phyloP scores from a whole-genome alignment of 2,888 invertebrate genomes.

The Nephrotoma flavescens region DNA sequence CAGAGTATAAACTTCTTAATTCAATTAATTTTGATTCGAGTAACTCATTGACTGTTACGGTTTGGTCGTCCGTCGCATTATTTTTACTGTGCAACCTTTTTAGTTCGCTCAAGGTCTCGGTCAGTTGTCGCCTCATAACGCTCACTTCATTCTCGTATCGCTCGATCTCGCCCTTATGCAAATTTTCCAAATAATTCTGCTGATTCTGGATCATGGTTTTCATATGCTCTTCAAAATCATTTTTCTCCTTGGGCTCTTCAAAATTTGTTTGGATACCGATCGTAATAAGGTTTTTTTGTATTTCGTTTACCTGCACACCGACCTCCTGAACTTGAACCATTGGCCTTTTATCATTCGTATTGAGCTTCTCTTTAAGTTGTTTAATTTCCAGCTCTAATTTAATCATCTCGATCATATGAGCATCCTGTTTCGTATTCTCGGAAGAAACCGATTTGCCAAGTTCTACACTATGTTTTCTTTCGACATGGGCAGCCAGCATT shows the following conservation, averaged over 20 bases:
- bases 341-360: constrained; percentile 17
- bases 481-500: constrained; percentile 26
- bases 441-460: background rate
- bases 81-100: background rate
- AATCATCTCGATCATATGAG: constrained; percentile 39
- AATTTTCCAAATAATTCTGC: constrained; percentile 6
- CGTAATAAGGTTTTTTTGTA: background rate
- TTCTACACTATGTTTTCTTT: constrained; percentile 20
- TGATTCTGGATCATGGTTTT: constrained; percentile 6
- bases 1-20: constrained; percentile 6
- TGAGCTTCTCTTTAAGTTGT: constrained; percentile 44
- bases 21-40: background rate
- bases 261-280: constrained; percentile 14
- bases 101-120: constrained; percentile 1
- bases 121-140: constrained; percentile 9
- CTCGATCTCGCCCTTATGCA: constrained; percentile 5
- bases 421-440: constrained; percentile 22
- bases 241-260: constrained; percentile 12
- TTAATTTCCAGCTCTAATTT: constrained; percentile 50
- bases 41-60: constrained; percentile 2
- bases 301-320: background rate
- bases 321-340: constrained; percentile 17
- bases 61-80: background rate
- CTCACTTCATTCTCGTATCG: constrained; percentile 7
- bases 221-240: constrained; percentile 10